Conservation (phyloP, 2,888 invertebrate genomes). For the Andrena fulva region DNA sequence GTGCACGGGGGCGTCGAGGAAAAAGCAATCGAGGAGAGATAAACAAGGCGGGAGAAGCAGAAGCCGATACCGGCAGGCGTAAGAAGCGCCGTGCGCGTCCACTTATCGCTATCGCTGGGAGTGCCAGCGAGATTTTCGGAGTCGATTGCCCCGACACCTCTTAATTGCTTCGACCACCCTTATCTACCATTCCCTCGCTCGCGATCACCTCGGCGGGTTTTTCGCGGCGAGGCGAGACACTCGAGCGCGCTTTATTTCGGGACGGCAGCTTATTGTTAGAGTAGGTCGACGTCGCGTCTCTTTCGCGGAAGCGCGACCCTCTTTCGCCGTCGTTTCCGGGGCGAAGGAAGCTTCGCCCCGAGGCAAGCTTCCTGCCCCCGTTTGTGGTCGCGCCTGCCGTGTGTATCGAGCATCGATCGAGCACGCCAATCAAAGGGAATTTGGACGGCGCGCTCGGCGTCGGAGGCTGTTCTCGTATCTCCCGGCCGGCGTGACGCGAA, state of each 20-base stretch:
- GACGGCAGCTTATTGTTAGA: conserved; percentile 1
- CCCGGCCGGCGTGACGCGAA: conserved; percentile 59
- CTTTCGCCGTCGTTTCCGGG: background rate
- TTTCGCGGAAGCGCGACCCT: conserved; percentile 34
- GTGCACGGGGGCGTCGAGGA: background rate
- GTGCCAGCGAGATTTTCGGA: conserved; percentile 12
- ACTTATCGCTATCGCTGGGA: conserved; percentile 38
- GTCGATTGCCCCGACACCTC: conserved; percentile 29
- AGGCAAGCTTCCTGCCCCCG: background rate
- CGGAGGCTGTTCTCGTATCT: conserved; percentile 54
- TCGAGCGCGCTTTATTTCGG: background rate
- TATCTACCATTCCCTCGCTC: background rate
- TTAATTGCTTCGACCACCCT: conserved; percentile 34
- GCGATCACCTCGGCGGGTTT: background rate
- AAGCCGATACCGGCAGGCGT: conserved; percentile 13
- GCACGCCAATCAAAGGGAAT: conserved; percentile 51
- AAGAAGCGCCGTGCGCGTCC: conserved; percentile 8
- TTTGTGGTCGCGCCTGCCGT: background rate
- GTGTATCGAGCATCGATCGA: conserved; percentile 29
- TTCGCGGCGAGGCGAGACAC: background rate
- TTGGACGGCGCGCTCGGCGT: conserved; percentile 58
- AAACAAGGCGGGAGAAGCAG: conserved; percentile 33
- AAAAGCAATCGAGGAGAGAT: conserved; percentile 39
- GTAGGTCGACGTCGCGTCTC: conserved; percentile 14
- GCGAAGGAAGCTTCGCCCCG: background rate